Evolutionary conservation across 2,797 vertebrate genomes (phyloP), one percentile per base, ranked within the genome.

Genomic region (Myotis daubentonii): DNA sequence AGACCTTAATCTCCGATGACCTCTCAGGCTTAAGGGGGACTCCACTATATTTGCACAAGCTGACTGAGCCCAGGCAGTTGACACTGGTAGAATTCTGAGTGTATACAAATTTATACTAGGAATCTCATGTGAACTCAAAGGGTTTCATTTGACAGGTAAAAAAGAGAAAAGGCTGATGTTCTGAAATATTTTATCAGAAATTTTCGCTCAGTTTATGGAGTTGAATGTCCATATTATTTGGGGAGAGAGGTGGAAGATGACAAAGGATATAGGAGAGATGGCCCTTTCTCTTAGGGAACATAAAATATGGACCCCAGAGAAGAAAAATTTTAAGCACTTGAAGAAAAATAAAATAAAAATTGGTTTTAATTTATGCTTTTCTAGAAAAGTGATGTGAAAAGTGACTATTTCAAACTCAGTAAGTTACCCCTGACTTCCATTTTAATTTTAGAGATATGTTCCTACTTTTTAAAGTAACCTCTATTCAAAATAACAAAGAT

Each of bases 361-460:
- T 72, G 25, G 1, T 86, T 79, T 96, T 74, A 89, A 36, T 72
- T 79, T 79, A 47, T 68, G 11, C 44, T 89, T 80, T 80, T 92
- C 72, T 92, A 92, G 70, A 87, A 93, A 91, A 38, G 5, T 51
- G 8, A 17, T 89, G 65, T 79, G 4, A 88, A 89, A 94, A 88
- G 75, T 79, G 15, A 72, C 5, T 85, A 28, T 88, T 95, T 93
- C 36, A 92, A 90, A 57, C 49, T 89, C 76, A 84, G 6, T 78
- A 85, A 76, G 23, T 74, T 93, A 36, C 49, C 28, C 76, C n/a
- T 91, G 49, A 80, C 38, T 95, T 86, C 20, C 41, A 72, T 84
- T 95, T 96, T 91, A 94, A 94, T 94, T 87, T 97, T 93, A 90
- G 65, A 92, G 30, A 74, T 82, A 51, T 76, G 55, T 85, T 83